Base-by-base conservation (phyloP, 1,140 invertebrate species). In the Pachypeltis micranthus region DNA sequence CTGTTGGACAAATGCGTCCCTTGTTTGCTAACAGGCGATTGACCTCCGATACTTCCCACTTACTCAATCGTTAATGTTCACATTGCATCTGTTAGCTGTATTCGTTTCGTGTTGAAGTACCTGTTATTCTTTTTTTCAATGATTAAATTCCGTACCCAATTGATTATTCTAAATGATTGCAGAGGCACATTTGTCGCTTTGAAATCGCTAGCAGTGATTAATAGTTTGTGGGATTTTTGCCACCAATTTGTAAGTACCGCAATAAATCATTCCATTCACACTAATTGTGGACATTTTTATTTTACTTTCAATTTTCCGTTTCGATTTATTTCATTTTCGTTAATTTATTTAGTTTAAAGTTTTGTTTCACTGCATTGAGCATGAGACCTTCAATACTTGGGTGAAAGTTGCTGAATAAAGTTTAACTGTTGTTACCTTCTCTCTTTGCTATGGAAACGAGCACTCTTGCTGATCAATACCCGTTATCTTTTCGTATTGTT, bases 381-480 rank as follows among this genome's bases (percentile, higher is more conserved):
- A 51, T 51, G 47, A 51, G 47, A 51, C 47, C 47, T 51, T 51
- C 47, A 51, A 51, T 51, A 51, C 21, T 51, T 51, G 47, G 47
- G 47, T 51, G 47, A 51, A 10, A 51, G 47, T 39, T 39, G 31
- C 47, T 51, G 21, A 51, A 51, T 51, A 51, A 10, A 51, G 23
- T 51, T 51, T 51, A 21, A 51, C 47, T 16, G 47, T 51, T 51
- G 47, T 14, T 51, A 51, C 47, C 47, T 51, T 7, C 34, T n/a
- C 23, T 51, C 47, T 16, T 51, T 51, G 10, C 21, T 51, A 3
- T 51, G 21, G 4, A 21, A 51, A 51, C 23, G 23, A 51, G 47
- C 47, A 51, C 47, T 21, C 4, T 4, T 51, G 4, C 7, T 4
- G 12, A 21, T 10, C 7, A 4, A 51, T 4, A 51, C 12, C 12